Evolutionary conservation across 2,113 vertebrate genomes (phyloP), one percentile per base, ranked within the genome.

Genomic region (Spea multiplicata): DNA sequence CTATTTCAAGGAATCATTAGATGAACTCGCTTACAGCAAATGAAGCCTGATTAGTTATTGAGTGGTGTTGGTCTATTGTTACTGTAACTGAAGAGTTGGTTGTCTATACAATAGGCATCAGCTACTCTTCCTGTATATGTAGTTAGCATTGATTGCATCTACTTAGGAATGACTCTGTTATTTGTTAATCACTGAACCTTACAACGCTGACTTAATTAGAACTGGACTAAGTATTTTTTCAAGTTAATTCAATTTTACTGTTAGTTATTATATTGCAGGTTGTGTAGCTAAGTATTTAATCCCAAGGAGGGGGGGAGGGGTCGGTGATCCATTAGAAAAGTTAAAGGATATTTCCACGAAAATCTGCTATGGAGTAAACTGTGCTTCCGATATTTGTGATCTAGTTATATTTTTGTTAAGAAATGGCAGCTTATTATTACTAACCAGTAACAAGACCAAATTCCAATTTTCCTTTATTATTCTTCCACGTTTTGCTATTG

Each of bases 131-230:
- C 59, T 53, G 44, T 73, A 73, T 17, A 79, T 10, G 10, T 10
- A 66, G 77, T 79, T 79, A 79, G 70, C 70, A 79, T 79, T 79
- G 77, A 79, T 79, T 79, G 70, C 16, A 55, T 73, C 70, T 73
- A 73, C 70, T 79, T 66, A 79, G 70, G 62, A 57, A 49, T 67
- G 77, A 66, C 77, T 79, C 62, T 45, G 59, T 79, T 79, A 79
- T 73, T 73, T 73, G 61, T 66, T 79, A 64, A 79, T 73, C 70
- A 79, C 67, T 47, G 64, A 59, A 66, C 61, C 49, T 73, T 66
- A 79, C 61, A 44, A 67, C 46, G 49, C 70, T 79, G 77, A 79
- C 70, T 73, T 57, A 47, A 79, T 79, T 79, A 79, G 45, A 73
- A 73, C 48, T 57, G 62, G 52, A 30, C 76, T n/a, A 46, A 73